Conservation (phyloP, 2,113 vertebrate species). For the Sula dactylatra region DNA sequence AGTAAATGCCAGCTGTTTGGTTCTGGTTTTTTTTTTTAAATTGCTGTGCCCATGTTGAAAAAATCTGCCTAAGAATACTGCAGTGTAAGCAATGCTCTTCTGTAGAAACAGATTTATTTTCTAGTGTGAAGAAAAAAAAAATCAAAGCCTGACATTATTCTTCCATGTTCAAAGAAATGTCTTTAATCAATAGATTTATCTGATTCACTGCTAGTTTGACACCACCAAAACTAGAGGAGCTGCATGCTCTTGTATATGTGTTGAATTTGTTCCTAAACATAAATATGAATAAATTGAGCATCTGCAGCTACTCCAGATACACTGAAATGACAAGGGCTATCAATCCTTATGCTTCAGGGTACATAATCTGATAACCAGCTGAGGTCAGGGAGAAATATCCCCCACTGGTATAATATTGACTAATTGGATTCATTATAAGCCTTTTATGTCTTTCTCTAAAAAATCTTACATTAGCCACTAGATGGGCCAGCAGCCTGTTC, state of each 20-base stretch:
- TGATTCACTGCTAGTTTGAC: not conserved
- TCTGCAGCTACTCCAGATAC: not conserved
- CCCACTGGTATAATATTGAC: constrained; percentile 18
- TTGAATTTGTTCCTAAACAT: not conserved
- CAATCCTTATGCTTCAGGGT: constrained; percentile 31
- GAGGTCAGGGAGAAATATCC: constrained; percentile 46
- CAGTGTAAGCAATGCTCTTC: not conserved
- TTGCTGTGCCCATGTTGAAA: not conserved
- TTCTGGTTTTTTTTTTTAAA: not conserved
- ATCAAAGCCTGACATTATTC: not conserved
- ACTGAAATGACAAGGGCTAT: not conserved
- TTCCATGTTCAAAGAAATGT: not conserved
- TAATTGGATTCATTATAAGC: constrained; percentile 46
- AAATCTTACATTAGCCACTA: constrained; percentile 23
- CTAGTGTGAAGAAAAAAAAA: not conserved
- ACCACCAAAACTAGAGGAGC: not conserved
- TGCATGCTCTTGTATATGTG: not conserved
- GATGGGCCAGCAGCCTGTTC: not conserved
- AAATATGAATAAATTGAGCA: constrained; percentile 23
- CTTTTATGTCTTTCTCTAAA: constrained; percentile 43
- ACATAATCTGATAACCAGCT: constrained; percentile 45
- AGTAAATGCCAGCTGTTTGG: not conserved
- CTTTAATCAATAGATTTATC: not conserved
- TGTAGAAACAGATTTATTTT: not conserved
- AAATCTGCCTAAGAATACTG: not conserved